phyloP scores from a whole-genome alignment of 2,888 invertebrate species.

The Oligia strigilis region DNA sequence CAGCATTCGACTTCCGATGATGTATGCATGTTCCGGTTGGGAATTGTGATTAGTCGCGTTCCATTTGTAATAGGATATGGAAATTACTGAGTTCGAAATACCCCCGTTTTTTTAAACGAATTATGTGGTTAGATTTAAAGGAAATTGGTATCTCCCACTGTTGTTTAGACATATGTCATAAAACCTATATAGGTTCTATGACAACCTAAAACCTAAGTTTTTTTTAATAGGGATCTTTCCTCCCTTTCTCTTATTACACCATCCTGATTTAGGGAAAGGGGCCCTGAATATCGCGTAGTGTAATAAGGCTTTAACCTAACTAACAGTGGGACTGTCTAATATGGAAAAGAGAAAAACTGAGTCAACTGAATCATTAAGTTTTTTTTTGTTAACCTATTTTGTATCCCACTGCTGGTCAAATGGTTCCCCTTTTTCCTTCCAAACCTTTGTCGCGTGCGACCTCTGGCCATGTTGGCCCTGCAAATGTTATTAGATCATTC shows the following conservation, averaged over 20 bases:
- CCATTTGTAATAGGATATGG: conserved; percentile 62
- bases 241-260: background rate
- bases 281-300: background rate
- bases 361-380: background rate
- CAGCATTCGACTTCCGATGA: conserved; percentile 83
- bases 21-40: conserved; percentile 83
- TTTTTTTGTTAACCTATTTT: no score
- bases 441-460: no score
- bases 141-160: conserved; percentile 14
- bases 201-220: background rate
- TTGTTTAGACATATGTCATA: background rate
- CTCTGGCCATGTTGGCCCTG: no score
- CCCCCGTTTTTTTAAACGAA: conserved; percentile 40
- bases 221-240: background rate
- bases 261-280: background rate
- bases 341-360: background rate
- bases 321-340: background rate
- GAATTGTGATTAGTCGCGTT: conserved; percentile 52
- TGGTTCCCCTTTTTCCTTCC: no score
- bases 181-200: background rate
- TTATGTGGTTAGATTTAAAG: conserved; percentile 32
- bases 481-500: no score
- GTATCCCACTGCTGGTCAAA: no score
- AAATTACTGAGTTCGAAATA: conserved; percentile 33
- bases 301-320: background rate